Conservation (phyloP, 2,113 vertebrate genomes). For the Chaetodon auriga region DNA sequence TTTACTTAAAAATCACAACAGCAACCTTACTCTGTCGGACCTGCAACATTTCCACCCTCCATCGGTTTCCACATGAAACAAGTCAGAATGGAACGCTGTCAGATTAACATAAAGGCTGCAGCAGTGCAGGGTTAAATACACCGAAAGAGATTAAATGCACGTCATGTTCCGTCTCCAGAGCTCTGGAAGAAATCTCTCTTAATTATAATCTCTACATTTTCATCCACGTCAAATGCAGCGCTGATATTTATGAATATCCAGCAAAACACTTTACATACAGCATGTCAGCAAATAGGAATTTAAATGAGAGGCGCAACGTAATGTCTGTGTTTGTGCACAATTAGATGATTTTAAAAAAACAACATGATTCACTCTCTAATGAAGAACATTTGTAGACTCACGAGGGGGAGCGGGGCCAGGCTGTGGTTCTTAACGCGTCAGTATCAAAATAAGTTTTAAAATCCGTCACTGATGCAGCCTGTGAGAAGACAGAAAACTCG, state of each 20-base stretch:
- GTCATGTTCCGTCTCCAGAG: constrained; percentile 8
- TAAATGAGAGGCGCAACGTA: neutral
- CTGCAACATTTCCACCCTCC: neutral
- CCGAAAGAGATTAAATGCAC: neutral
- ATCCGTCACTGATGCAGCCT: neutral
- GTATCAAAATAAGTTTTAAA: neutral
- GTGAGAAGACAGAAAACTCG: neutral
- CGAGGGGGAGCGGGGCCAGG: neutral
- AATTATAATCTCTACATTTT: constrained; percentile 32
- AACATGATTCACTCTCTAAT: neutral
- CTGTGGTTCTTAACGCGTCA: too few relatives aligned
- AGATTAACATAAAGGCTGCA: constrained; percentile 12
- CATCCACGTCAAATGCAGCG: neutral
- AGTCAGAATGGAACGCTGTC: neutral
- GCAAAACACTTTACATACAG: neutral
- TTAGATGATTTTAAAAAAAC: neutral
- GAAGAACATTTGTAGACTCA: neutral
- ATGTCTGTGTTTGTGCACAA: neutral
- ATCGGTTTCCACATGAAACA: neutral
- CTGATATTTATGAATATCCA: constrained; percentile 14
- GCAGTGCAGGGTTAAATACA: constrained; percentile 22
- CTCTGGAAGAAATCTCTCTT: constrained; percentile 19
- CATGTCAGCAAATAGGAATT: constrained; percentile 1
- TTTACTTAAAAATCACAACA: neutral
- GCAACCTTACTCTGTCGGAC: neutral